Evolutionary conservation across 2,113 vertebrate genomes (phyloP).

Genomic region (Planiliza haematocheilus): DNA sequence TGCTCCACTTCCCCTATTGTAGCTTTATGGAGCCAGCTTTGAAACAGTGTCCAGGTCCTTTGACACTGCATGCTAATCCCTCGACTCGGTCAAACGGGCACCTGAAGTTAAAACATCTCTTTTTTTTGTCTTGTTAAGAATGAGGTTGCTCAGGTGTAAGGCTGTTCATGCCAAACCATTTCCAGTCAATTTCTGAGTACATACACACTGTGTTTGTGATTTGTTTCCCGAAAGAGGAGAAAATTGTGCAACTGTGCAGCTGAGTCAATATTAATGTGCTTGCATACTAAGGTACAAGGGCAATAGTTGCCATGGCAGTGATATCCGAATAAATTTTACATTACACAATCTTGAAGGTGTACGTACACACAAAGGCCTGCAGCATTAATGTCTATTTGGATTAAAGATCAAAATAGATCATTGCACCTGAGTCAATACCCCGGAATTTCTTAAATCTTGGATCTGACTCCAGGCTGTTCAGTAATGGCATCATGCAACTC

Average conservation of each 20-base stretch:
- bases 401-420: slow-evolving; percentile 48
- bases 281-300: slow-evolving; percentile 21
- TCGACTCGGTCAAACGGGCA: slow-evolving; percentile 58
- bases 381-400: slow-evolving; percentile 22
- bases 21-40: slow-evolving; percentile 55
- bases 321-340: slow-evolving; percentile 30
- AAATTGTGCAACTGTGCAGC: slow-evolving; percentile 36
- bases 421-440: slow-evolving; percentile 40
- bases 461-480: slow-evolving; percentile 1
- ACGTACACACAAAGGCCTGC: slow-evolving; percentile 17
- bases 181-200: not conserved
- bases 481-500: slow-evolving; percentile 40
- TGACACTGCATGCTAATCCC: slow-evolving; percentile 68
- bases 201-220: slow-evolving; percentile 3
- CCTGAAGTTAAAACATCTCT: slow-evolving; percentile 54
- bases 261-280: slow-evolving; percentile 38
- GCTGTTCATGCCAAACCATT: not conserved
- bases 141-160: slow-evolving; percentile 32
- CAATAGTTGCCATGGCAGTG: slow-evolving; percentile 33
- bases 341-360: slow-evolving; percentile 8
- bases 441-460: slow-evolving; percentile 27
- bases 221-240: slow-evolving; percentile 4
- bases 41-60: slow-evolving; percentile 61
- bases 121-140: slow-evolving; percentile 46
- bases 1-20: slow-evolving; percentile 70